Percentiles rank a stretch among this genome's conserved stretches.
Conservation (phyloP, 53 echinoderm and acorn worm genomes). For the Luidia sarsii region DNA sequence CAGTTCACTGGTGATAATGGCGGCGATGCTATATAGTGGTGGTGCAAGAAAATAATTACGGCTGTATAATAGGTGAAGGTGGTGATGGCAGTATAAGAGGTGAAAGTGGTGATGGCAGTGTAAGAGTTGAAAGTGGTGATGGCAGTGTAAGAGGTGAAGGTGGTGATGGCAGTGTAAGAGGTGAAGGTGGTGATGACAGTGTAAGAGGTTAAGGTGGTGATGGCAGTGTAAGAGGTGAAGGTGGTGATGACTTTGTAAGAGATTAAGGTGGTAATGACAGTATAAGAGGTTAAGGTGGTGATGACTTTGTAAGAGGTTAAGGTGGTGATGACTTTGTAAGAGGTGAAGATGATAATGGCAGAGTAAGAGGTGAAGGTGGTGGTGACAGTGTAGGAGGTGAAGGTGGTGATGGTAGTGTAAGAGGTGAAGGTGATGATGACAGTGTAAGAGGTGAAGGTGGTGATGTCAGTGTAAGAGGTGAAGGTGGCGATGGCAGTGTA, state of each 20-base stretch:
- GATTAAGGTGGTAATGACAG: background rate
- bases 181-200: background rate
- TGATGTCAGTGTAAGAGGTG: background rate
- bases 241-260: conserved; percentile 4
- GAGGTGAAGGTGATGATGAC: background rate
- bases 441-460: background rate
- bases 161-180: background rate
- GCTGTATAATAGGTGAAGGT: no score
- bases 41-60: no score
- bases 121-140: no score
- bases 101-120: no score
- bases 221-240: background rate
- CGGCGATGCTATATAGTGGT: background rate
- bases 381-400: background rate
- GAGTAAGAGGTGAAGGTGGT: no score
- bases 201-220: conserved; percentile 20
- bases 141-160: no score
- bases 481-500: no score
- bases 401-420: background rate
- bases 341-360: background rate
- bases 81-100: no score
- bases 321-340: background rate
- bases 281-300: background rate
- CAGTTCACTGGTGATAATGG: no score
- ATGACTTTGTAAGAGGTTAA: background rate